These are phyloP conservation scores for Scomber scombrus DNA, from an alignment of 2,113 vertebrate genomes.

Conservation along the genomic window DNA sequence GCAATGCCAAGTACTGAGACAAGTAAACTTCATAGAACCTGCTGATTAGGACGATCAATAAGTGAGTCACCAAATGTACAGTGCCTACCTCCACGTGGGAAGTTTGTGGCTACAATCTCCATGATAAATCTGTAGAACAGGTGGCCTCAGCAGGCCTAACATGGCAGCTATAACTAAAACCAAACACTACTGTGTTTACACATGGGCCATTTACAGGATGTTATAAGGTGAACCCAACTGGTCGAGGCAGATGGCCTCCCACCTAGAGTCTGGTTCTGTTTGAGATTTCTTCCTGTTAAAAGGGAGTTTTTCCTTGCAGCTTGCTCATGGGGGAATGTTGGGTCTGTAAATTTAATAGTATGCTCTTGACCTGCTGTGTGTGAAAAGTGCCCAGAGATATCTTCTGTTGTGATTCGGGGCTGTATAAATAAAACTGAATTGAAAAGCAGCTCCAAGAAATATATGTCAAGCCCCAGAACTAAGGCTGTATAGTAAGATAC, in stretches of 20 bases:
- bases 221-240: neutral
- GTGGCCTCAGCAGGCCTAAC: neutral
- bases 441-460: conserved; percentile 4
- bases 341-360: too few relatives aligned
- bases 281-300: too few relatives aligned
- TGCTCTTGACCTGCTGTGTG: too few relatives aligned
- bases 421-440: too few relatives aligned
- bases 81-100: neutral
- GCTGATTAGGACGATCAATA: conserved; percentile 23
- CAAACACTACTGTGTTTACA: neutral
- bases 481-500: conserved; percentile 21
- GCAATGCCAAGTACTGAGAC: conserved; percentile 10
- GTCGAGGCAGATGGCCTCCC: too few relatives aligned
- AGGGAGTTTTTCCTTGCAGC: too few relatives aligned
- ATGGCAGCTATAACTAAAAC: neutral
- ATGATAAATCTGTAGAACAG: neutral
- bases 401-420: too few relatives aligned
- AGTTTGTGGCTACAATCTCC: neutral
- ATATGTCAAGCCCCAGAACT: neutral
- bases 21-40: conserved; percentile 29
- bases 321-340: too few relatives aligned
- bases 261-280: too few relatives aligned
- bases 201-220: neutral
- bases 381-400: too few relatives aligned
- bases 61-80: conserved; percentile 20